Conservation (phyloP, 92 coral and sea anemone species). For the Galaxea fascicularis region DNA sequence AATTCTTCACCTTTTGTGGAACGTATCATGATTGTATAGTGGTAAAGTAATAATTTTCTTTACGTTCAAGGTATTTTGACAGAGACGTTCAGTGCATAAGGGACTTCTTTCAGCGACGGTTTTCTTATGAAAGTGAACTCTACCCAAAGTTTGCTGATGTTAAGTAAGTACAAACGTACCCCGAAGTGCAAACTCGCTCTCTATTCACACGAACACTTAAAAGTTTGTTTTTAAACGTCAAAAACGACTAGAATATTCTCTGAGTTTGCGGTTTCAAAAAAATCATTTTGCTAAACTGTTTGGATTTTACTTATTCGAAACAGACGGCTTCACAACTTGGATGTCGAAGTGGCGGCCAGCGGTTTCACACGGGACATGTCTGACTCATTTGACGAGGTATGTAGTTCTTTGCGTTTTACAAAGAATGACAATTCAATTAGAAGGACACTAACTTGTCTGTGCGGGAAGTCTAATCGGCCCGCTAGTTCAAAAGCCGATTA, state of each 20-base stretch:
- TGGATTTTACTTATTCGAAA: not conserved
- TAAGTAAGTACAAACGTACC: slow-evolving; percentile 69
- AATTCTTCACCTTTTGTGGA: no score
- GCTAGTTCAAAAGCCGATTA: no score
- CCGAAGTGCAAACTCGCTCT: no score
- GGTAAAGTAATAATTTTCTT: not conserved
- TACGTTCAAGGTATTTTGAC: slow-evolving; percentile 88
- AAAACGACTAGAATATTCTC: no score
- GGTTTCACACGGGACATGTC: slow-evolving; percentile 97
- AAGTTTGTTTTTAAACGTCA: no score
- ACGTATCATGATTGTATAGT: not conserved
- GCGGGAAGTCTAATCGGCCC: no score
- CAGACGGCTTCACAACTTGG: slow-evolving; percentile 91
- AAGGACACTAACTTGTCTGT: no score
- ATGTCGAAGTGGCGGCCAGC: slow-evolving; percentile 93
- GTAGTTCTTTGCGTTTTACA: no score
- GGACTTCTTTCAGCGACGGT: slow-evolving; percentile 89
- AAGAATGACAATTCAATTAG: no score
- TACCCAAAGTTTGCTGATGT: slow-evolving; percentile 91
- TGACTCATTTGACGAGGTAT: slow-evolving; percentile 88
- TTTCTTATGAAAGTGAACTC: slow-evolving; percentile 88
- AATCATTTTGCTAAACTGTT: not conserved
- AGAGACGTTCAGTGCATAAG: slow-evolving; percentile 96
- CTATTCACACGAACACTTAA: no score
- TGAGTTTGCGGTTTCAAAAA: not conserved